A percentile compares a stretch with the other conserved stretches of the same genome.
These are phyloP conservation scores for Eudorcas thomsonii DNA, from an alignment of 2,113 vertebrate species.

Conservation along the genomic window DNA sequence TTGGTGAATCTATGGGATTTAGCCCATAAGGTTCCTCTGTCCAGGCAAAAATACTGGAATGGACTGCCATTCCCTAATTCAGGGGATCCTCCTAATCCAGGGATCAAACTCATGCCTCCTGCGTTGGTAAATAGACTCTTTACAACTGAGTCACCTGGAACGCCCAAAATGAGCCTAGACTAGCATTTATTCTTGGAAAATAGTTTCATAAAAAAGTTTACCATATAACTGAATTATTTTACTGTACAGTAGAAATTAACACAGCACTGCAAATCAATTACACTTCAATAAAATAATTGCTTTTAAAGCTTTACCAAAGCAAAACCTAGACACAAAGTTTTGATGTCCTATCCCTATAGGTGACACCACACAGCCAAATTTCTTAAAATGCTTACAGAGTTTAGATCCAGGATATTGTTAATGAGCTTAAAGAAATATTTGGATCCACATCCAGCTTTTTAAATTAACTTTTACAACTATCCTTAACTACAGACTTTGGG, in stretches of 20 bases:
- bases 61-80: not conserved
- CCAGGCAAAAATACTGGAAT: not conserved
- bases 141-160: not conserved
- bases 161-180: not conserved
- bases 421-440: not conserved
- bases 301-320: not conserved
- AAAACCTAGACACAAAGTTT: not conserved
- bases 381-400: not conserved
- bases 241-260: not conserved
- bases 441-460: not conserved
- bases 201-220: not conserved
- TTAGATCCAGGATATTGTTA: not conserved
- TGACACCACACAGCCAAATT: not conserved
- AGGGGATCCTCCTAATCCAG: not conserved
- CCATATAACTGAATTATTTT: not conserved
- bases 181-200: not conserved
- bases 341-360: not conserved
- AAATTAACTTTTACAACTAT: not conserved
- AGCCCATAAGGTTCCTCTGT: not conserved
- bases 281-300: not conserved
- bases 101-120: not conserved
- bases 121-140: not conserved
- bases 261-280: not conserved
- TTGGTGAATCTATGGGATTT: not conserved
- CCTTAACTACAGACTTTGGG: not conserved